Evolutionary conservation across 1,140 invertebrate species (phyloP).

Genomic region (Gonatopus flavifemur): DNA sequence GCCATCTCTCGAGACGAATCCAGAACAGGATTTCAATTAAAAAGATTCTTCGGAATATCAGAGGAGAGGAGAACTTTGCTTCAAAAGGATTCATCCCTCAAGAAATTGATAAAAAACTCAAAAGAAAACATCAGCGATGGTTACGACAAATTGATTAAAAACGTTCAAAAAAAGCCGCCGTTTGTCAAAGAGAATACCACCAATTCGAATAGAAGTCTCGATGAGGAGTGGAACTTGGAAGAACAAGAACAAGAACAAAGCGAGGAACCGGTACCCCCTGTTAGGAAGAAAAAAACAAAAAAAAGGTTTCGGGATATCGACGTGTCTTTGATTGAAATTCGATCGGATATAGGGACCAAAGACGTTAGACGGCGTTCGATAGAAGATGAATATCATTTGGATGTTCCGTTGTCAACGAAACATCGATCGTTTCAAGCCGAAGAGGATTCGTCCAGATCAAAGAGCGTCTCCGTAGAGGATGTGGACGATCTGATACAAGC

Average conservation of each 20-base stretch:
- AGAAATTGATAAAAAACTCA: conserved; percentile 33
- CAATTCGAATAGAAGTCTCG: neutral
- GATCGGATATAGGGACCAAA: neutral
- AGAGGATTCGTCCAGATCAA: conserved; percentile 23
- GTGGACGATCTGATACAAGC: conserved; percentile 38
- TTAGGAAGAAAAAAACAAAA: conserved; percentile 12
- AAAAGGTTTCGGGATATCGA: neutral
- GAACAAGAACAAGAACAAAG: conserved; percentile 1
- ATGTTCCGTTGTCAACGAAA: neutral
- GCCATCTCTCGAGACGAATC: neutral
- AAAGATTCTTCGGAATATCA: neutral
- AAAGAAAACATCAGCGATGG: conserved; percentile 30
- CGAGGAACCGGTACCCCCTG: conserved; percentile 31
- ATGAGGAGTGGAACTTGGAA: neutral
- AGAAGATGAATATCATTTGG: too few species aligned
- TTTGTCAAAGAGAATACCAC: neutral
- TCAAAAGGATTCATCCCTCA: conserved; percentile 35
- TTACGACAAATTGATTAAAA: conserved; percentile 39
- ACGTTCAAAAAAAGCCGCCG: conserved; percentile 4
- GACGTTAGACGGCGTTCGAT: too few species aligned
- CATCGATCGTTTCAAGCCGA: neutral
- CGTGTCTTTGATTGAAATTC: neutral
- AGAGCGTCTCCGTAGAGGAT: conserved; percentile 39
- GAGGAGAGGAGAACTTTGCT: neutral
- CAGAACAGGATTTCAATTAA: neutral